Evolutionary conservation across 2,888 invertebrate genomes (phyloP).

Genomic region (Apeira syringaria): DNA sequence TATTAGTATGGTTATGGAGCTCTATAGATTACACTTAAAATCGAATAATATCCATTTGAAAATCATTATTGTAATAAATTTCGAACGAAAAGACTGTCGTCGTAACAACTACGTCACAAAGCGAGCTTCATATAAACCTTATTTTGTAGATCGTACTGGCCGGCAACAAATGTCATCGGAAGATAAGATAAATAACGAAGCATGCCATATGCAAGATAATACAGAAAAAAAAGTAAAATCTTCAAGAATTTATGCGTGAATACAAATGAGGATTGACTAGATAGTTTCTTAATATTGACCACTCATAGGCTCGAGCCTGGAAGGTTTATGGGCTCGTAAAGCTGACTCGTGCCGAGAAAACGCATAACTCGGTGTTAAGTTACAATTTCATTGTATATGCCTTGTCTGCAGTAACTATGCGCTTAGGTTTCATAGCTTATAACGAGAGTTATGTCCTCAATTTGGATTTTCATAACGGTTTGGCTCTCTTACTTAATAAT

Average conservation of each 20-base stretch:
- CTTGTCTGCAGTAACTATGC: conserved; percentile 40
- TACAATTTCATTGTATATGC: conserved; percentile 56
- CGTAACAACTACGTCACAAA: no score
- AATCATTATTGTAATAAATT: no score
- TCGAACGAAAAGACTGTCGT: no score
- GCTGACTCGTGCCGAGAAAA: conserved; percentile 65
- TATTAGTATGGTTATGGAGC: no score
- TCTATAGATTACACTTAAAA: no score
- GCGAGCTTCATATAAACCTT: no score
- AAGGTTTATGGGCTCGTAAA: conserved; percentile 74
- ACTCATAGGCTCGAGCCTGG: conserved; percentile 60
- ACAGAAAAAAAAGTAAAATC: no score
- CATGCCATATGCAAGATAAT: no score
- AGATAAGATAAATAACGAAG: conserved; percentile 39
- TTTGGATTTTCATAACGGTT: conserved; percentile 24
- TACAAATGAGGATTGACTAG: conserved; percentile 59
- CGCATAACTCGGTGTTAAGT: conserved; percentile 71
- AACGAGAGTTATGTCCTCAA: conserved; percentile 17
- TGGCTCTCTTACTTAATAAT: background rate
- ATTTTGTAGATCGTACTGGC: no score
- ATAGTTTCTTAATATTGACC: conserved; percentile 62
- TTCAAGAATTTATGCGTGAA: conserved; percentile 65
- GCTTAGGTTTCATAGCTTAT: conserved; percentile 26
- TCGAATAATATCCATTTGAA: no score
- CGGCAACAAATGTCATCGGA: conserved; percentile 29